Percentiles rank a stretch among this genome's conserved stretches.
Evolutionary conservation across 2,797 vertebrate genomes (phyloP).

Genomic region (Glyptemys insculpta): DNA sequence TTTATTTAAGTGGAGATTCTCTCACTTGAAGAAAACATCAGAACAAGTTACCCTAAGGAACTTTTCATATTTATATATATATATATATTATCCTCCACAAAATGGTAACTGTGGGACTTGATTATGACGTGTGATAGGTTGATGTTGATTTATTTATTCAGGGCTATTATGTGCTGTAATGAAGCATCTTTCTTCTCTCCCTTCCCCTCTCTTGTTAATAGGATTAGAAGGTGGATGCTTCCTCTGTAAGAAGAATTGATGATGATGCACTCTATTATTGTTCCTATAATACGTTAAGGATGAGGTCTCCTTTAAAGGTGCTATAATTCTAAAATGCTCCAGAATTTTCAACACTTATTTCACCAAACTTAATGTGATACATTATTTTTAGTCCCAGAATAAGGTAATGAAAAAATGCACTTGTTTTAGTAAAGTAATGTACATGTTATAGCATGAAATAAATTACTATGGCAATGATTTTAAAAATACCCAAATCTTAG

Average conservation of each 20-base stretch:
- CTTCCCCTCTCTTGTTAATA: background rate
- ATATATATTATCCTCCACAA: background rate
- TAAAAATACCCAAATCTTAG: conserved; percentile 10
- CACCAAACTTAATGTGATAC: background rate
- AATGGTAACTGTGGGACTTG: background rate
- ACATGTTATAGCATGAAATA: background rate
- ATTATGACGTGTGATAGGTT: background rate
- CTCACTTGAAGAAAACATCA: conserved; percentile 50
- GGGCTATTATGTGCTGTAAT: background rate
- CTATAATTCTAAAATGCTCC: background rate
- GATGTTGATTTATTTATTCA: conserved; percentile 35
- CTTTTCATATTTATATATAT: background rate
- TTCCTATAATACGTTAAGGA: background rate
- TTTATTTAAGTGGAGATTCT: background rate
- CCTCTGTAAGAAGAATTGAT: background rate
- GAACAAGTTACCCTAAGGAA: background rate
- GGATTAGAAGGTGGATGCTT: background rate
- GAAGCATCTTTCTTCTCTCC: conserved; percentile 21
- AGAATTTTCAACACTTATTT: background rate
- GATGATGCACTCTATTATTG: background rate
- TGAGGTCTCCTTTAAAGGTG: background rate
- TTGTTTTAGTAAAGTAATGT: background rate
- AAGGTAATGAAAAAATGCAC: background rate
- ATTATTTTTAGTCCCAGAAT: background rate
- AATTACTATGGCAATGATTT: background rate